Percentiles rank a stretch among this genome's conserved stretches.
Evolutionary conservation across 2,888 invertebrate genomes (phyloP).

Genomic region (Melinopterus prodromus): DNA sequence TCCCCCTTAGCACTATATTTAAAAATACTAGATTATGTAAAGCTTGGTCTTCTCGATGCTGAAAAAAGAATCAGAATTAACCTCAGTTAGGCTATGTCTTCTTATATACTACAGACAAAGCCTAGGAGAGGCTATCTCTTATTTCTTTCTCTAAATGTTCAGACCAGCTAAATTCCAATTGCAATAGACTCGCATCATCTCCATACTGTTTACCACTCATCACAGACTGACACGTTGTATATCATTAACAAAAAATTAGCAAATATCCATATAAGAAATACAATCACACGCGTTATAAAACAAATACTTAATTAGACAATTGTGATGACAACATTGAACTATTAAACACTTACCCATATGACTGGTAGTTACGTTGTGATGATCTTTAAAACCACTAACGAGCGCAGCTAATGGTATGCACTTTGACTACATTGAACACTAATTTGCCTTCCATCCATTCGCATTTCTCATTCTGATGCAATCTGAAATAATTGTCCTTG

Average conservation of each 20-base stretch:
- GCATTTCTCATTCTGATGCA: constrained; percentile 27
- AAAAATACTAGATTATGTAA: background rate
- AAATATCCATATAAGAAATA: too few relatives aligned
- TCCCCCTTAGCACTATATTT: background rate
- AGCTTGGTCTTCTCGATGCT: background rate
- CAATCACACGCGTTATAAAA: too few relatives aligned
- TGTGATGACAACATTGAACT: background rate
- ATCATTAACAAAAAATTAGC: too few relatives aligned
- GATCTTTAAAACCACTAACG: background rate
- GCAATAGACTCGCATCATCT: too few relatives aligned
- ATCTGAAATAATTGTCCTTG: constrained; percentile 31
- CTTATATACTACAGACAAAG: constrained; percentile 65
- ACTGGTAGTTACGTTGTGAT: background rate
- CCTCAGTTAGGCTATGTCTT: constrained; percentile 72
- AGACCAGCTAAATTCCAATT: too few relatives aligned
- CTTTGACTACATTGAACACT: background rate
- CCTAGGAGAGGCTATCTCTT: constrained; percentile 71
- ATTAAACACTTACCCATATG: background rate
- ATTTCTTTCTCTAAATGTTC: constrained; percentile 27
- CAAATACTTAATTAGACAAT: background rate
- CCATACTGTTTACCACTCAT: too few relatives aligned
- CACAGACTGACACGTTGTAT: too few relatives aligned
- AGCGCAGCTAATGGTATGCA: background rate
- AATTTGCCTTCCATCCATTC: background rate
- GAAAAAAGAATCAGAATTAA: constrained; percentile 61